Evolutionary conservation across 2,113 vertebrate genomes (phyloP), one percentile per base, ranked within the genome.

Genomic region (Thymallus thymallus): DNA sequence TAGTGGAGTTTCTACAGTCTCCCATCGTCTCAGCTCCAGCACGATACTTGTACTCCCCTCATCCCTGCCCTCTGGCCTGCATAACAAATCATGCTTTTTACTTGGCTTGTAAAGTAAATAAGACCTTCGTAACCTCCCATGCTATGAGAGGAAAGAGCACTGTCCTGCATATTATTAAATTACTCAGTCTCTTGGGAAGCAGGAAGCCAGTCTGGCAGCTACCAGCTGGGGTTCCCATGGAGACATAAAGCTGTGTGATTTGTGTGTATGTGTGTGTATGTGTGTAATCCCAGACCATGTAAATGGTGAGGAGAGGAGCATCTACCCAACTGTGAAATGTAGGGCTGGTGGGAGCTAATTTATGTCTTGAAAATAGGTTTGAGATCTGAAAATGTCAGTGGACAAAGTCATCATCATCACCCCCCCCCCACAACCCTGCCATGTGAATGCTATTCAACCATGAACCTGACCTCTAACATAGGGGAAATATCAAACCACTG

Each of bases 141-240:
- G 24, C 32, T 46, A 68, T 48, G 32, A 72, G 22, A 72, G 51
- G 70, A 61, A 77, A 32, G 51, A 77, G 63, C 23, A 45, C 22
- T 65, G 32, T 29, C 69, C 46, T 56, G 46, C 26, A 70, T 41
- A 62, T 69, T 69, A 74, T 56, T 32, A 56, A 45, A 60, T 64
- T 64, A 69, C 20, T 45, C 60, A 22, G 56, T 55, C 76, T 69
- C 68, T 70, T 65, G 66, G 61, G 72, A 78, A 78, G 69, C 76
- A 78, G 72, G 72, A 78, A 78, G 72, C 68, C 32, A 58, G 69
- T 62, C 56, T 72, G 70, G 76, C 35, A 73, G 63, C 35, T 70
- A 56, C 66, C 76, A 78, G 58, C 60, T 73, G 71, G 51, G 26
- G 46, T 69, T 78, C 72, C 71, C 72, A 66, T 70, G 58, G 76